Evolutionary conservation across 2,113 vertebrate species (phyloP), one percentile per base, ranked within the genome.

Genomic region (Turnix velox): DNA sequence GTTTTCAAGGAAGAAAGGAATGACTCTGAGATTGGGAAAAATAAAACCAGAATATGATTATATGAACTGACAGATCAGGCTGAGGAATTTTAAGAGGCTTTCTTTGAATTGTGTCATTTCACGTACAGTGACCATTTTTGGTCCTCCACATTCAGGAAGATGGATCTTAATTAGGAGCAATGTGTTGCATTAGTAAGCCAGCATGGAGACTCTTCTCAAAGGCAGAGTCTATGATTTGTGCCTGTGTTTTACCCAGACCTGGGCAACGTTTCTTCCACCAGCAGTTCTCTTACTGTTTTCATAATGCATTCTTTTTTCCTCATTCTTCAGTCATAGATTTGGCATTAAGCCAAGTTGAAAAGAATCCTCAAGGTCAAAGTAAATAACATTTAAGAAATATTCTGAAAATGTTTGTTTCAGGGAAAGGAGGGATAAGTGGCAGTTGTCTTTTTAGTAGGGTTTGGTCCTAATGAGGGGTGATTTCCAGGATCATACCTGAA

Each of bases 51-150:
- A 40, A 28, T 71, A 18, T 54, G 17, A 45, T 49, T 63, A 22
- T 42, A n/a, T 87, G 51, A 74, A 62, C 57, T 71, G 8, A 22
- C 30, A 57, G 12, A 49, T 82, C 10, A 84, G 31, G 12, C 16
- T 68, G 58, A 82, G 28, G 40, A 84, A 61, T 1, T 57, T 85
- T 68, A 18, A 40, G 0, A 43, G 18, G 42, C 40, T 31, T 28
- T 72, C 30, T 72, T 37, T 31, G 48, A 12, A 18, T 43, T 52
- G 39, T 69, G 33, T 35, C 18, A 5, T 39, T 92, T 68, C 31
- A 58, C 0, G 0, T 24, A 24, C 20, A 24, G 9, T 10, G 15
- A 8, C 30, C 1, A 2, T 0, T 77, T 82, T 42, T 24, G 12
- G 10, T 63, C 20, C 48, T 58, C 17, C 0, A 0, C 27, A 5